Conservation (phyloP, 2,888 invertebrate species). For the Amblyjoppa proteus region DNA sequence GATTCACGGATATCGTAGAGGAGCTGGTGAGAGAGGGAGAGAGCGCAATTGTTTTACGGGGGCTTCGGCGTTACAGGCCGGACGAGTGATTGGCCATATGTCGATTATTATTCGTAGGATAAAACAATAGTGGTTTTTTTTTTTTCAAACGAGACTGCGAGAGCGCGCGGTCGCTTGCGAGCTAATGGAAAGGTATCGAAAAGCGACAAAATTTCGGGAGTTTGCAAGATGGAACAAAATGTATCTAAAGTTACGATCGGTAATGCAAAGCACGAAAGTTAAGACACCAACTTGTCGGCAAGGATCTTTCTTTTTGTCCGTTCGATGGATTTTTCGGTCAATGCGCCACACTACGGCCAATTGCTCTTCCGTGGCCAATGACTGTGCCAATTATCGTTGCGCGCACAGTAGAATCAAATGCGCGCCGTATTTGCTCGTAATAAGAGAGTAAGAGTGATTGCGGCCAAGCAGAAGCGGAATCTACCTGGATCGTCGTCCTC, state of each 20-base stretch:
- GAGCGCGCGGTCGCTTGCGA: no score
- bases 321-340: neutral
- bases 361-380: neutral
- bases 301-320: neutral
- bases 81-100: neutral
- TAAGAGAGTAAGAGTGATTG: slow-evolving; percentile 62
- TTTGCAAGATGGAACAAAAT: neutral
- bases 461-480: slow-evolving; percentile 45
- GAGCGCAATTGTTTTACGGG: neutral
- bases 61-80: neutral
- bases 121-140: neutral
- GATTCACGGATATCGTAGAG: neutral
- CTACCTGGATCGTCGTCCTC: slow-evolving; percentile 53
- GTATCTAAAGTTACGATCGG: neutral
- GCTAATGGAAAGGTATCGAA: no score
- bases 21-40: no score
- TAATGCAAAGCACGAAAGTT: neutral
- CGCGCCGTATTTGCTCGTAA: slow-evolving; percentile 46
- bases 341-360: no score
- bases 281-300: neutral
- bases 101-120: neutral
- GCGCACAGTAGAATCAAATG: slow-evolving; percentile 9
- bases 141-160: neutral
- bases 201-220: no score
- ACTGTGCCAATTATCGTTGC: neutral